A percentile compares a stretch with the other conserved stretches of the same genome.
Conservation (phyloP, 2,113 vertebrate genomes). For the Eira barbara region DNA sequence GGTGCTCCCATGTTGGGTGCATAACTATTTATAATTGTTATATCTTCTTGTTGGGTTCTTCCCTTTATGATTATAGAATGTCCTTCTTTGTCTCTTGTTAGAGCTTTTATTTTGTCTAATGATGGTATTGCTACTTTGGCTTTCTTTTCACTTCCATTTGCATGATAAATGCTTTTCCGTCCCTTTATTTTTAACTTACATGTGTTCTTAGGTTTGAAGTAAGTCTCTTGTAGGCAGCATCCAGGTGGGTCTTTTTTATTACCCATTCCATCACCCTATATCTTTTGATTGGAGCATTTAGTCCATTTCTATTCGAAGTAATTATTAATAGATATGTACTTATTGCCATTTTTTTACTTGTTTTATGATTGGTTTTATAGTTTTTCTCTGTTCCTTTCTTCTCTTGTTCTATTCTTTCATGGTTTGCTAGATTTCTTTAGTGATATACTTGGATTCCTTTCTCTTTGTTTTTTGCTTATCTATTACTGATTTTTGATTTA, state of each 20-base stretch:
- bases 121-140: neutral
- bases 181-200: neutral
- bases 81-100: neutral
- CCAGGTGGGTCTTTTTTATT: neutral
- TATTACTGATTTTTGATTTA: neutral
- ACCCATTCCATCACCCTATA: neutral
- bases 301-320: neutral
- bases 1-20: neutral
- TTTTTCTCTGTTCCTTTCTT: neutral
- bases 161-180: neutral
- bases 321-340: neutral
- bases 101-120: neutral
- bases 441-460: neutral
- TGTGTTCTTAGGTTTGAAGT: neutral
- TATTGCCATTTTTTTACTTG: neutral
- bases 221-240: neutral
- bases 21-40: neutral
- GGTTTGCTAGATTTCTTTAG: neutral
- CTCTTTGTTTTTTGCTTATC: neutral
- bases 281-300: neutral
- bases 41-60: neutral
- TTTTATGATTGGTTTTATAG: neutral
- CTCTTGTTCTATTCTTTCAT: neutral
- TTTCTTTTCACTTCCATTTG: neutral
- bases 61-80: neutral